Conservation (phyloP, 2,888 invertebrate genomes). For the Lithophane leautieri region DNA sequence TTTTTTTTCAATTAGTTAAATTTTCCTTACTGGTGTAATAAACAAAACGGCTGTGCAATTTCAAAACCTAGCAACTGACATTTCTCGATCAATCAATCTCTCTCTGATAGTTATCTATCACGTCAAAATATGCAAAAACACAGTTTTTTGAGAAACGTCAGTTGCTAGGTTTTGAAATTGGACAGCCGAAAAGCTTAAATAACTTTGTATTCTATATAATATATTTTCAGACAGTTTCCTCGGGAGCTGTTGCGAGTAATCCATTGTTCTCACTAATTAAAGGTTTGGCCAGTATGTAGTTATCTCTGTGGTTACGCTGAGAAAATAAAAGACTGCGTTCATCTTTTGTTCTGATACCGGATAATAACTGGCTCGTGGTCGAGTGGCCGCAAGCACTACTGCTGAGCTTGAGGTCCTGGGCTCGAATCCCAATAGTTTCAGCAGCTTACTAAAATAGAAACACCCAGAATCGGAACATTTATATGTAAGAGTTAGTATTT, state of each 20-base stretch:
- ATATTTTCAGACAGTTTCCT: slow-evolving; percentile 1
- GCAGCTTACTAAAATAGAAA: not conserved
- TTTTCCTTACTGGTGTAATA: not conserved
- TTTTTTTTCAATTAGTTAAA: not conserved
- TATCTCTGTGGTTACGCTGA: not conserved
- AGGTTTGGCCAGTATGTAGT: not conserved
- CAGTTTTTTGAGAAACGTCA: no score
- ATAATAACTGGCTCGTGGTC: not conserved
- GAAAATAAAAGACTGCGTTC: slow-evolving; percentile 2
- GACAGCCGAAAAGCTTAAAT: slow-evolving; percentile 32
- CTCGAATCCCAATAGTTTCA: not conserved
- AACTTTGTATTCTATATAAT: slow-evolving; percentile 21
- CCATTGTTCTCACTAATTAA: slow-evolving; percentile 45
- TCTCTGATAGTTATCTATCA: no score
- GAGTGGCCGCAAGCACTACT: not conserved
- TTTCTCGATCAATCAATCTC: no score
- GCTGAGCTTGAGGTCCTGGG: not conserved
- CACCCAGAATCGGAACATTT: not conserved
- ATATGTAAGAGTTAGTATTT: not conserved
- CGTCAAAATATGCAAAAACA: no score
- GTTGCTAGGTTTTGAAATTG: no score
- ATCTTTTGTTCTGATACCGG: slow-evolving; percentile 20
- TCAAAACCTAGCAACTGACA: no score
- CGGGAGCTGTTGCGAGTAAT: slow-evolving; percentile 4
- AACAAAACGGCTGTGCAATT: no score